Conservation (phyloP, 2,888 invertebrate species). For the Amorpha juglandis region DNA sequence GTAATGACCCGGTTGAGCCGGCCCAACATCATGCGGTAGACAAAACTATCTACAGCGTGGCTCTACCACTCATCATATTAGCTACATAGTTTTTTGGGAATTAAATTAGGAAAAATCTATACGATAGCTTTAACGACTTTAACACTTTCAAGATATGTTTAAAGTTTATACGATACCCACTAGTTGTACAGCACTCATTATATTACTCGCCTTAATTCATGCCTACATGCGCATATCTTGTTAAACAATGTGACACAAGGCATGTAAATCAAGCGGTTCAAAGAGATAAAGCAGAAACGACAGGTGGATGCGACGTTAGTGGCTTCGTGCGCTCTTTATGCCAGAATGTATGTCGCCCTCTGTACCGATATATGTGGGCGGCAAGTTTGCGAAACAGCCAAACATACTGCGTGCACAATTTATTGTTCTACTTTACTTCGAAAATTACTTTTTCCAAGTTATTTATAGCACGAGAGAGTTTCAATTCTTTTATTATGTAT, state of each 20-base stretch:
- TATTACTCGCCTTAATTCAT: neutral
- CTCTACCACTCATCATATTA: too few relatives aligned
- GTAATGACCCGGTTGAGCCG: too few relatives aligned
- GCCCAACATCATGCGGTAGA: too few relatives aligned
- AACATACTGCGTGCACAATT: constrained; percentile 55
- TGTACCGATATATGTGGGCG: constrained; percentile 51
- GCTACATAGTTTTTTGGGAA: too few relatives aligned
- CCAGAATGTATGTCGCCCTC: constrained; percentile 51
- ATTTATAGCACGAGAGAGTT: constrained; percentile 24
- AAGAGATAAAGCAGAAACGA: constrained; percentile 48
- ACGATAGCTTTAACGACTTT: too few relatives aligned
- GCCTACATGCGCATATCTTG: neutral
- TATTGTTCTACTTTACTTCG: constrained; percentile 55
- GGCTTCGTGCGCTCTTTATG: constrained; percentile 40
- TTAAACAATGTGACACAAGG: constrained; percentile 20
- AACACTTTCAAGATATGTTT: neutral
- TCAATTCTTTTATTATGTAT: constrained; percentile 18
- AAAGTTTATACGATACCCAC: neutral
- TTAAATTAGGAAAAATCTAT: neutral
- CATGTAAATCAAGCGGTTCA: constrained; percentile 28
- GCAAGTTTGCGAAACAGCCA: constrained; percentile 55
- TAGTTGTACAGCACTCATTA: neutral
- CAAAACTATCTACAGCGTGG: too few relatives aligned
- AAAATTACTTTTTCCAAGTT: constrained; percentile 44
- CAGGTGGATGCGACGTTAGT: constrained; percentile 53